A percentile compares a stretch with the other conserved stretches of the same genome.
These are phyloP conservation scores for Vulpes ferrilata DNA, from an alignment of 2,113 vertebrate species.

Conservation along the genomic window DNA sequence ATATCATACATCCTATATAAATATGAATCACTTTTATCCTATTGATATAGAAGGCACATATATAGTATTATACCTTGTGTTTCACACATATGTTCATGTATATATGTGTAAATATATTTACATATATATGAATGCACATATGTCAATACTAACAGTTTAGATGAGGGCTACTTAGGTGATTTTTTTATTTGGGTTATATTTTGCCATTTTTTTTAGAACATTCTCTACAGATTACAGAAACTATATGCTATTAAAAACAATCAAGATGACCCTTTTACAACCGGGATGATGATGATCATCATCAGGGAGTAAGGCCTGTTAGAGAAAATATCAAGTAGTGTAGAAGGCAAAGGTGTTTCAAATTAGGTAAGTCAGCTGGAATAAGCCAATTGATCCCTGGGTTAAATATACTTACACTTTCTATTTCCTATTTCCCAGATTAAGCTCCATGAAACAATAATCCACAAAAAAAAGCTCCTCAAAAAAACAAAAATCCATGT, in stretches of 20 bases:
- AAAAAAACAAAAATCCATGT: not conserved
- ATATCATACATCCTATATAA: not conserved
- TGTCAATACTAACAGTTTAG: not conserved
- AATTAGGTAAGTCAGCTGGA: not conserved
- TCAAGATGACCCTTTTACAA: not conserved
- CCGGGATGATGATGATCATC: not conserved
- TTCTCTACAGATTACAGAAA: not conserved
- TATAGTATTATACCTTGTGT: not conserved
- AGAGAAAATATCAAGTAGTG: not conserved
- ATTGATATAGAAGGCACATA: not conserved
- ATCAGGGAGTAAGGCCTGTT: not conserved
- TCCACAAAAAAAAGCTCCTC: not conserved
- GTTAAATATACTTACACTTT: not conserved
- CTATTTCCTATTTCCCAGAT: not conserved
- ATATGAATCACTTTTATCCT: not conserved
- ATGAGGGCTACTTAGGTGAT: not conserved
- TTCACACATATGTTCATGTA: not conserved
- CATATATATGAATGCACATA: not conserved
- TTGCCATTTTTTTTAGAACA: not conserved
- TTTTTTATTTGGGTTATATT: conserved; percentile 11
- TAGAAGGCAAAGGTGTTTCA: not conserved
- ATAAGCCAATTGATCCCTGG: not conserved
- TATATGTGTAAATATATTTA: not conserved
- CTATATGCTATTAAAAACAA: not conserved
- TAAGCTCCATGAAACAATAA: not conserved